Evolutionary conservation across 1,140 invertebrate genomes (phyloP), one percentile per base, ranked within the genome.

Genomic region (Hesperophylax magnus): DNA sequence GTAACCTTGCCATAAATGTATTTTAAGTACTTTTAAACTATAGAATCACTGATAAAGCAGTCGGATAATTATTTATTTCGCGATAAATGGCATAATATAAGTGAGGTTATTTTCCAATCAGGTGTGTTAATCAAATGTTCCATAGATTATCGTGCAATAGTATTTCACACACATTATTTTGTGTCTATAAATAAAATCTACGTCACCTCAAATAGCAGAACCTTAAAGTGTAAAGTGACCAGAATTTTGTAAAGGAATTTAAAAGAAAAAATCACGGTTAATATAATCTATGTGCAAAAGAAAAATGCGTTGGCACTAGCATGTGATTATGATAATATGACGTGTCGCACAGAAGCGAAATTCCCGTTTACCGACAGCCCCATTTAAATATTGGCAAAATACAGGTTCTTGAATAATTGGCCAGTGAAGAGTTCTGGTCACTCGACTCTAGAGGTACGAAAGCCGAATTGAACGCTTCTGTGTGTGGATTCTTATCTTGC

Each of bases 61-160:
- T 39, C 34, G 34, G 34, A 39, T 53, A 14, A 24, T 53, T 14
- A n/a, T 54, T 72, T 24, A 53, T 20, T 53, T 53, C 20, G 17
- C 18, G 5, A 72, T 53, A 72, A 53, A 22, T 22, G 20, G 20
- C n/a, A 53, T 39, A 72, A 53, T 11, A 18, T 52, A 72, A 72
- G 69, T 72, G 69, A 72, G 69, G 69, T 72, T 72, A 72, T 72
- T n/a, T 72, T 3, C 6, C 31, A 5, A 8, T 8, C 34, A 39
- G 34, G 34, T 39, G 34, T 39, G 34, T 39, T 8, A 39, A 39
- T 39, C 34, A 24, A 24, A 7, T 20, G 58, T 24, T 22, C 18
- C 58, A 18, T 20, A 61, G 18, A 61, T 61, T 60, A 14, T 8
- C 58, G 58, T 22, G 18, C 17, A 61, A 24, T 61, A 24, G 54